Base-by-base conservation (phyloP, 2,888 invertebrate genomes). In the Mesoligia furuncula region DNA sequence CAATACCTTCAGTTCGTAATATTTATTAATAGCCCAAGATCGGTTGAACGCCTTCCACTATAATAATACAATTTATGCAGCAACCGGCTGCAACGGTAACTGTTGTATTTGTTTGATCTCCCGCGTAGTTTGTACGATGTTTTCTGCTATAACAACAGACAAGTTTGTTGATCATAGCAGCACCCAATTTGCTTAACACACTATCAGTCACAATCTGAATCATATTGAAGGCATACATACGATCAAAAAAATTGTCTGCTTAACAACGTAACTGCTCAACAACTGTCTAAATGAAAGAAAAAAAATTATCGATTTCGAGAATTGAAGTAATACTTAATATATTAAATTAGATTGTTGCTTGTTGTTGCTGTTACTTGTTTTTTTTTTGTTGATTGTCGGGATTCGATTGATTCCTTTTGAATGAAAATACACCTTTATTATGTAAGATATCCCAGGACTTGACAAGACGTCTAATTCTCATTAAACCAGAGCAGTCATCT, bases 1-100 rank as follows among this genome's bases (percentile, higher is more conserved):
- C 79, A 51, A 67, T 64, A 31, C 27, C 81, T 66, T 27, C 48
- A 70, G 11, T 54, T 79, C 31, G 71, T 75, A 72, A 79, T 79
- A 64, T 54, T 48, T 82, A 81, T 68, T 67, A 72, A 59, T 79
- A 71, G 64, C 39, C 36, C 62, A 17, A 67, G 24, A 71, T 62
- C 45, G 48, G 20, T 64, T 39, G 8, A 59, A 69, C 17, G 64
- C 73, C 62, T 69, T 24, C 54, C 1, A n/a, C n/a, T 61, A 42
- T 17, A 48, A 61, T 73, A 66, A 62, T 45, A 45, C 42, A 27
- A 66, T 51, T 68, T 77, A 72, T 77, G 27, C 45, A 77, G 59
- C 64, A 64, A 68, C 67, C 42, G 27, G 17, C 24, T 31, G 61
- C 70, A 20, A 27, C 24, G 20, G 13, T 9, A 36, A 57, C 57